Conservation (phyloP, 2,113 vertebrate species). For the Coregonus clupeaformis region DNA sequence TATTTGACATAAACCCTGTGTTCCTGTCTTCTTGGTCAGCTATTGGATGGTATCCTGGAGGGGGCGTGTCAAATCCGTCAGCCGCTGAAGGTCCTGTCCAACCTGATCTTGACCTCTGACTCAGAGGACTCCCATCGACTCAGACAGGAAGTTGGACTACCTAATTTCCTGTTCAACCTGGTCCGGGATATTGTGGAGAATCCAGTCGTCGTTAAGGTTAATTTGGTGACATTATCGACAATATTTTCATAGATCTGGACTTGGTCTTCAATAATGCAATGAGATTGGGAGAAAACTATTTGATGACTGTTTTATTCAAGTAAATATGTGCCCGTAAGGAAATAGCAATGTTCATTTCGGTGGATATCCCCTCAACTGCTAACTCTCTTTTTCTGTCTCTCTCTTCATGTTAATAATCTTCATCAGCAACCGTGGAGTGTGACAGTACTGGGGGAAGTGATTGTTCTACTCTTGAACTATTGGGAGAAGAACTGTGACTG, state of each 20-base stretch:
- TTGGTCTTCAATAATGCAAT: too few relatives aligned
- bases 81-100: constrained; percentile 73
- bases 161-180: constrained; percentile 74
- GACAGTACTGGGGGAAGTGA: constrained; percentile 56
- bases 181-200: constrained; percentile 72
- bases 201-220: constrained; percentile 72
- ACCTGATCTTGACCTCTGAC: constrained; percentile 74
- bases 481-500: constrained; percentile 61
- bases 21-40: constrained; percentile 60
- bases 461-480: constrained; percentile 59
- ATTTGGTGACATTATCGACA: not conserved
- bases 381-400: not conserved
- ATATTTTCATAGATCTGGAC: not conserved
- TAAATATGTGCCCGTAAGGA: too few relatives aligned
- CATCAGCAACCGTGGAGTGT: constrained; percentile 57
- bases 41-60: constrained; percentile 71
- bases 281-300: too few relatives aligned
- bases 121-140: constrained; percentile 61
- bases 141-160: constrained; percentile 73
- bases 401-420: not conserved
- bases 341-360: too few relatives aligned
- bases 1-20: not conserved
- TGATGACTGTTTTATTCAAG: too few relatives aligned
- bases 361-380: not conserved
- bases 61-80: constrained; percentile 72